Evolutionary conservation across 2,113 vertebrate genomes (phyloP), one percentile per base, ranked within the genome.

Genomic region (Boulengeromyrus knoepffleri): DNA sequence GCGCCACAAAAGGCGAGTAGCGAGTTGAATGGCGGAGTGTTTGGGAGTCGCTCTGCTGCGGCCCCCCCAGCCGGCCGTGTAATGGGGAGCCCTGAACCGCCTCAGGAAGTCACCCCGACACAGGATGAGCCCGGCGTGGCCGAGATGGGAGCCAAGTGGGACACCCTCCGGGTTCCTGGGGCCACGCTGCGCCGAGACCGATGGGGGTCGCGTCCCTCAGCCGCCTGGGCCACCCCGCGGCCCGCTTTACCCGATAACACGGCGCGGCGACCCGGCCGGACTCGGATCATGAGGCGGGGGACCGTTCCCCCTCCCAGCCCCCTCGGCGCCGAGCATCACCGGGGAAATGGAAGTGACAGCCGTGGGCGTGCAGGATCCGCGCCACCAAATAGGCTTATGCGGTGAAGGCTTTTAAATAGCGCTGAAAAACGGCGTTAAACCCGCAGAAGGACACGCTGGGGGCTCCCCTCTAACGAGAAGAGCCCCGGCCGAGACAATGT

Each of bases 311-410:
- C 36, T 45, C 47, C 89, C 10, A 10, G 47, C 15, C 39, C 86
- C 15, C 85, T 53, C 39, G 2, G 12, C 46, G 45, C 13, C 42
- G 49, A 45, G 49, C 45, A 36, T 47, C 74, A 8, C 46, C 9
- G 36, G 27, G 49, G 36, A 90, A 93, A 92, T 92, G 87, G 89
- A 91, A 90, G 89, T 89, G 93, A 94, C 93, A 93, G 90, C 87
- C 89, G 42, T 90, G 91, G 62, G 88, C 24, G 49, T 45, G 45
- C 66, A 50, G 85, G 27, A 47, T 50, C 85, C 5, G 15, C 53
- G 27, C n/a, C 12, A 47, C 15, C 88, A 90, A 92, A 92, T 90
- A 80, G 90, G 84, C 90, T 84, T 90, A 87, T 89, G 92, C 92
- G 85, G 90, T 49, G 45, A 58, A 66, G 74, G 88, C 87, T 89